Evolutionary conservation across 2,888 invertebrate genomes (phyloP), one percentile per base, ranked within the genome.

Genomic region (Caradrina clavipalpis): DNA sequence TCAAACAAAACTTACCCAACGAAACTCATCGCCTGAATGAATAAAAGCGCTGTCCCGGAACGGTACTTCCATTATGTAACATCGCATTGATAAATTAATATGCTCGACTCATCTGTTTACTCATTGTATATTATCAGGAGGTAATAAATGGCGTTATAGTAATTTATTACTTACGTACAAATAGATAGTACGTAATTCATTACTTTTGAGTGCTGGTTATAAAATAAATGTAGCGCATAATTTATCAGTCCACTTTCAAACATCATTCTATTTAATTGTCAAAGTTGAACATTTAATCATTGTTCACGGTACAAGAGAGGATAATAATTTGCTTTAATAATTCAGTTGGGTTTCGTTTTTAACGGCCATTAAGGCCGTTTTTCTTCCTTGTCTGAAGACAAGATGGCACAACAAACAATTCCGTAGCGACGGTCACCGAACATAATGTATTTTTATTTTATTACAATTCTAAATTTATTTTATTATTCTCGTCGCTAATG

Each of bases 351-450:
- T 66, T 66, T 62, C 47, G 58, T 77, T 75, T 75, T 63, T 70
- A 65, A 61, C 79, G 72, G 61, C 70, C 84, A 86, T 89, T 87
- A 85, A 66, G 69, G 73, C 56, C 67, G 70, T 81, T 85, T 82
- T 83, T 85, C 78, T 80, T 76, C 67, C 56, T 63, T 47, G 39
- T 66, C 35, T 58, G 39, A n/a, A 67, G 66, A 67, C 45, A 22
- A 49, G 53, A 63, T 60, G 49, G 53, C 17, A 71, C 51, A 66
- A 73, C 69, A 70, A 73, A 70, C 68, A 69, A 70, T 63, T 64
- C 42, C 13, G 56, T 75, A 73, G 78, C 73, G 68, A 75, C 70
- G 65, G 72, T 72, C 70, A 56, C 58, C 47, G 49, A 76, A 69
- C 61, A 54, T 80, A 83, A 86, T 81, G 83, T 78, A 78, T 79